These are phyloP conservation scores for Andrena minutula DNA, from an alignment of 2,888 invertebrate species.

Conservation along the genomic window DNA sequence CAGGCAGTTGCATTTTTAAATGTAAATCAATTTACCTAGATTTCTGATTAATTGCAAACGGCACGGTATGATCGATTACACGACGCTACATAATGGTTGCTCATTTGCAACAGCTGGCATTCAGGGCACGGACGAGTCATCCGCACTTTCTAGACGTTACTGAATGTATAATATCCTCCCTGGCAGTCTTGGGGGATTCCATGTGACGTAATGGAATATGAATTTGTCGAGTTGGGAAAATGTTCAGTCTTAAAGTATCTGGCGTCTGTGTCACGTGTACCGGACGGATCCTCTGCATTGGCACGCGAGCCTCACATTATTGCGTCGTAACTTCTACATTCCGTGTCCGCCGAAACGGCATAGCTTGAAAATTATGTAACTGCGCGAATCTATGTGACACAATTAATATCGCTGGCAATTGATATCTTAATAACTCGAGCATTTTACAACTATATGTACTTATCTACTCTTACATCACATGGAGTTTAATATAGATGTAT, in stretches of 20 bases:
- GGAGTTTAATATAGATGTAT: no score
- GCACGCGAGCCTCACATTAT: constrained; percentile 11
- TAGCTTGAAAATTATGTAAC: neutral
- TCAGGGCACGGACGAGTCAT: constrained; percentile 35
- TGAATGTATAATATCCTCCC: constrained; percentile 28
- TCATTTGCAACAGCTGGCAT: constrained; percentile 28
- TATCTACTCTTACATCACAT: no score
- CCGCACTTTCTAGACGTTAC: constrained; percentile 51
- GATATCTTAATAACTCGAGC: no score
- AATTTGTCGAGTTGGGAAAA: constrained; percentile 30
- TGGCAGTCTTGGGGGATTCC: constrained; percentile 29
- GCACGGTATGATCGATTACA: constrained; percentile 22
- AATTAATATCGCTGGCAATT: no score
- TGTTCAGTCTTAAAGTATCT: neutral
- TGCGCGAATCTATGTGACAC: no score
- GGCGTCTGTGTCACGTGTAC: constrained; percentile 3
- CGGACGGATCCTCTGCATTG: constrained; percentile 20
- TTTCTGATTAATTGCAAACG: constrained; percentile 9
- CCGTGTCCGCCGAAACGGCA: neutral
- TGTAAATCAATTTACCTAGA: neutral
- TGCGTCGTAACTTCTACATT: constrained; percentile 11
- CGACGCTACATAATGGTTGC: neutral
- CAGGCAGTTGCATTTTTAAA: no score
- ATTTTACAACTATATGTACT: no score
- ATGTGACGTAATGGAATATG: constrained; percentile 31